A percentile compares a stretch with the other conserved stretches of the same genome.
phyloP scores from a whole-genome alignment of 92 coral and sea anemone genomes.

The Phenganax subtilis region DNA sequence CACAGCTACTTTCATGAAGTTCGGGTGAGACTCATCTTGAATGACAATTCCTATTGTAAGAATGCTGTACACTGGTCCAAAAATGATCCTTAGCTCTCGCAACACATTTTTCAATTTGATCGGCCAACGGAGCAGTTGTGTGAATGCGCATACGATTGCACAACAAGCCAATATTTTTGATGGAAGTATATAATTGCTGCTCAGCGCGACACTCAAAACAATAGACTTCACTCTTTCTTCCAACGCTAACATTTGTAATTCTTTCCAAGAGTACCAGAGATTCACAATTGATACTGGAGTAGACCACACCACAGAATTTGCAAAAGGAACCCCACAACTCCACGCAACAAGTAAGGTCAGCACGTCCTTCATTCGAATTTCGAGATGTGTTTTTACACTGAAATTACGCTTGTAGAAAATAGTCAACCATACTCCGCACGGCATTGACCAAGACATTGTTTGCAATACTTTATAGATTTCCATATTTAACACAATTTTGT shows the following conservation, averaged over 20 bases:
- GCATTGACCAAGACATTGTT: neutral
- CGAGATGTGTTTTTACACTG: conserved; percentile 29
- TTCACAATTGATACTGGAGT: neutral
- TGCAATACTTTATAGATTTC: neutral
- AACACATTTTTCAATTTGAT: neutral
- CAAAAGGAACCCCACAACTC: neutral
- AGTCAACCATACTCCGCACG: conserved; percentile 40
- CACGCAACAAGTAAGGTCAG: neutral
- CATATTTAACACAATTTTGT: neutral
- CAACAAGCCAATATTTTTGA: neutral
- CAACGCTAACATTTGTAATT: neutral
- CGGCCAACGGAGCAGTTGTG: conserved; percentile 44
- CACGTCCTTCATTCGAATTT: neutral
- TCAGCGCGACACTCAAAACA: neutral
- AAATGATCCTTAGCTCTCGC: conserved; percentile 37
- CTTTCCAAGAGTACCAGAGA: neutral
- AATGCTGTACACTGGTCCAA: conserved; percentile 28
- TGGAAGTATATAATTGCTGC: too few species aligned
- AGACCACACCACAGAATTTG: neutral
- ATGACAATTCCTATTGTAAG: conserved; percentile 5
- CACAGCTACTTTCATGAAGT: conserved; percentile 16
- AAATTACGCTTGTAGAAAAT: conserved; percentile 59
- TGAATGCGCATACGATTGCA: conserved; percentile 17
- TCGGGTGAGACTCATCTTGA: neutral
- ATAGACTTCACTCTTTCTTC: conserved; percentile 23